phyloP scores from a whole-genome alignment of 2,113 vertebrate genomes.

The Rhabdomys dilectus region DNA sequence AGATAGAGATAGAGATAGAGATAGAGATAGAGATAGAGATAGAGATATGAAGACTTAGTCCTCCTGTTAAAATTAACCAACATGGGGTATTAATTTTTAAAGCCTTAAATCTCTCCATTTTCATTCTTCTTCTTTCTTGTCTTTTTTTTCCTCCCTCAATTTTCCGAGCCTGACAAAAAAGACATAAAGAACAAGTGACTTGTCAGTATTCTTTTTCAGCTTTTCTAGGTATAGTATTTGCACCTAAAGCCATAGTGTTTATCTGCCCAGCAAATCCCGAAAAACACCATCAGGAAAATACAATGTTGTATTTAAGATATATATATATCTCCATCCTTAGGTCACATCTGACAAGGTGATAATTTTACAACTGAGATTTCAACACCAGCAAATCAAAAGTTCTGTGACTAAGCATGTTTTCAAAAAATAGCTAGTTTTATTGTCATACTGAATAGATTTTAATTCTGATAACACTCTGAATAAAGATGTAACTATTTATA shows the following conservation, averaged over 20 bases:
- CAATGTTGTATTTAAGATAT: rapidly evolving
- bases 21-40: no score
- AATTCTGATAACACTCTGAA: slow-evolving; percentile 40
- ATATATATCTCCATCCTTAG: slow-evolving; percentile 1
- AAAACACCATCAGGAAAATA: slow-evolving; percentile 38
- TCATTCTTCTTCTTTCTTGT: background rate
- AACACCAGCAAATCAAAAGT: slow-evolving; percentile 18
- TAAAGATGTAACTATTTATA: slow-evolving; percentile 55
- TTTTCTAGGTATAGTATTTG: slow-evolving; percentile 10
- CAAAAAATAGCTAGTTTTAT: slow-evolving; percentile 57
- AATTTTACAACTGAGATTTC: slow-evolving; percentile 57
- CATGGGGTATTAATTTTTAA: background rate
- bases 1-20: no score
- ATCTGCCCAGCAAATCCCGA: background rate
- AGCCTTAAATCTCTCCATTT: background rate
- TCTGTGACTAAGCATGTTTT: slow-evolving; percentile 44
- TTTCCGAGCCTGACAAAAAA: slow-evolving; percentile 49
- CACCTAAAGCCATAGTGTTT: background rate
- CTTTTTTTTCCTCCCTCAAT: background rate
- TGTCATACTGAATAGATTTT: slow-evolving; percentile 56
- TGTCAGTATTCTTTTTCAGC: background rate
- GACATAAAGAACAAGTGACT: slow-evolving; percentile 31
- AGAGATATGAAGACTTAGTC: background rate
- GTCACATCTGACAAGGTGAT: slow-evolving; percentile 69
- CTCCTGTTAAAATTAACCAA: background rate